Percentiles rank a stretch among this genome's conserved stretches.
These are phyloP conservation scores for Sinohyriopsis cumingii DNA, from an alignment of 2,888 invertebrate genomes.

Conservation along the genomic window DNA sequence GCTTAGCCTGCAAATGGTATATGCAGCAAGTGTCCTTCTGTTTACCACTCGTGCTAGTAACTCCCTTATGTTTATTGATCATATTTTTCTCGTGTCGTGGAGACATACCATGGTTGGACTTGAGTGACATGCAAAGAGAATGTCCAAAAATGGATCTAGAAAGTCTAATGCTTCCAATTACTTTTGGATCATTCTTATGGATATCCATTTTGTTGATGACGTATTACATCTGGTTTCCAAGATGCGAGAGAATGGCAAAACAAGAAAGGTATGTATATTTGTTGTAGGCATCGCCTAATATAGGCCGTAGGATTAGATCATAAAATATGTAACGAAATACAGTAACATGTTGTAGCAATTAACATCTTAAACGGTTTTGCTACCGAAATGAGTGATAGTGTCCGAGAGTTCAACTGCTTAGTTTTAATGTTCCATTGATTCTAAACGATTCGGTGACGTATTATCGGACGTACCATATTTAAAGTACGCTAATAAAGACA, in stretches of 20 bases:
- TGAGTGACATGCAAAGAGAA: constrained; percentile 3
- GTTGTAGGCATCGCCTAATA: background rate
- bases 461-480: no score
- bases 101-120: background rate
- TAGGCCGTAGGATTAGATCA: no score
- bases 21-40: constrained; percentile 73
- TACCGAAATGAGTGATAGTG: no score
- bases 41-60: constrained; percentile 68
- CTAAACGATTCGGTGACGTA: no score
- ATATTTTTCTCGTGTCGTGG: constrained; percentile 14
- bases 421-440: no score
- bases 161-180: constrained; percentile 5
- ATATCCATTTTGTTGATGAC: constrained; percentile 96
- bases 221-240: constrained; percentile 96
- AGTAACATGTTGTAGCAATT: no score
- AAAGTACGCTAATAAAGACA: no score
- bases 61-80: constrained; percentile 47
- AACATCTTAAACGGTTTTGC: no score
- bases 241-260: constrained; percentile 94
- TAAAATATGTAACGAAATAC: no score
- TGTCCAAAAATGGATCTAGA: constrained; percentile 21
- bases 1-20: constrained; percentile 74
- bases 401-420: no score
- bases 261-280: constrained; percentile 82
- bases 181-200: constrained; percentile 77